Evolutionary conservation across 2,113 vertebrate species (phyloP).

Genomic region (Clarias batrachus): DNA sequence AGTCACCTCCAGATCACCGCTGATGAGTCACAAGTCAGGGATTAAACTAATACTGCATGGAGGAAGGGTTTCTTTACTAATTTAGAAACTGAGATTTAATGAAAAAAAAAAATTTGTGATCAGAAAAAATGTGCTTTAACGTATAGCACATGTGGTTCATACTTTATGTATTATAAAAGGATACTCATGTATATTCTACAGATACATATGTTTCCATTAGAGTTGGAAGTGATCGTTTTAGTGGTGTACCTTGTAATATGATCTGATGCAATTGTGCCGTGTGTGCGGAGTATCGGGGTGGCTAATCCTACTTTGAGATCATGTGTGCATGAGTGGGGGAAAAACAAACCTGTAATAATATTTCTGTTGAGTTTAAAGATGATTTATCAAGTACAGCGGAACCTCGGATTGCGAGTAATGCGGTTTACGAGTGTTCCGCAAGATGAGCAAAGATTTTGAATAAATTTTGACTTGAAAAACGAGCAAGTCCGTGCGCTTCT

Average conservation of each 20-base stretch:
- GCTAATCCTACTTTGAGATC: background rate
- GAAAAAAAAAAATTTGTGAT: background rate
- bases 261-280: background rate
- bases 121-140: background rate
- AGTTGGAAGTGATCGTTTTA: background rate
- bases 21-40: slow-evolving; percentile 69
- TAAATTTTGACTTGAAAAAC: too few species aligned
- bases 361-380: background rate
- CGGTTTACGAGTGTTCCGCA: too few species aligned
- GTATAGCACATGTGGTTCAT: background rate
- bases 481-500: too few species aligned
- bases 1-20: slow-evolving; percentile 92
- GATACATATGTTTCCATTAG: background rate
- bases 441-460: too few species aligned
- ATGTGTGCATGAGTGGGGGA: background rate
- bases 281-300: background rate
- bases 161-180: background rate
- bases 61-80: background rate
- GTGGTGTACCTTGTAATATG: background rate
- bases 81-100: background rate
- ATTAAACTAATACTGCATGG: background rate
- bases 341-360: background rate
- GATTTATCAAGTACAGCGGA: background rate
- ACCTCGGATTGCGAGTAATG: too few species aligned
- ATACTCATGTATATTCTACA: background rate